These are phyloP conservation scores for Morelia viridis DNA, from an alignment of 2,797 vertebrate species.

Conservation along the genomic window DNA sequence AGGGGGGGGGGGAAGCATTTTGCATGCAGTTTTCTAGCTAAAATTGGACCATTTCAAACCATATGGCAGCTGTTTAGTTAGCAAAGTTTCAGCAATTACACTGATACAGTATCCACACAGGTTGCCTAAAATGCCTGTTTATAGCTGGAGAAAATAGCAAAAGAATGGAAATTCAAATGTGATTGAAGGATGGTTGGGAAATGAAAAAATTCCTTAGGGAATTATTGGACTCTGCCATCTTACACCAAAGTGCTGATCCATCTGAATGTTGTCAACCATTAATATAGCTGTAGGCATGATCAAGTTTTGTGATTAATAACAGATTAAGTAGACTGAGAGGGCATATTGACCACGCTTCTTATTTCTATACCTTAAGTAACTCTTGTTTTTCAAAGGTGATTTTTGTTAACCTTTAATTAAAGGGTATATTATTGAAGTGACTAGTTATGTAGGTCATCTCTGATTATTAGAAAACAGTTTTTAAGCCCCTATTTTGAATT, in stretches of 20 bases:
- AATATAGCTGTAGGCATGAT: slow-evolving; percentile 22
- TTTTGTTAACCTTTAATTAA: slow-evolving; percentile 41
- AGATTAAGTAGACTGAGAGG: not conserved
- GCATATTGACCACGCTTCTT: not conserved
- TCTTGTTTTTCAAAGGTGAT: slow-evolving; percentile 13
- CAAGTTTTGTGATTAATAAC: slow-evolving; percentile 19
- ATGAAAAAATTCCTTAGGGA: slow-evolving; percentile 41
- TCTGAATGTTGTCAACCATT: slow-evolving; percentile 44
- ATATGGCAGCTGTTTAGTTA: slow-evolving; percentile 67
- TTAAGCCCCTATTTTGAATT: not conserved
- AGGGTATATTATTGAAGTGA: not conserved
- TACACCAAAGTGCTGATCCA: slow-evolving; percentile 57
- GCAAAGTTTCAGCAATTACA: slow-evolving; percentile 61
- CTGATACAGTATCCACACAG: slow-evolving; percentile 53
- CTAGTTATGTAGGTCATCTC: not conserved
- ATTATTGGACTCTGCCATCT: slow-evolving; percentile 47
- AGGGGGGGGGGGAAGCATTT: slow-evolving; percentile 45
- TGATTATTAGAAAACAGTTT: slow-evolving; percentile 12
- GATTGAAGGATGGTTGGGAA: slow-evolving; percentile 41
- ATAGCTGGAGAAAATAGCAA: slow-evolving; percentile 55
- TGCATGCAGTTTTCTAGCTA: slow-evolving; percentile 72
- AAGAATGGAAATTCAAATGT: slow-evolving; percentile 59
- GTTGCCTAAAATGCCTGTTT: slow-evolving; percentile 53
- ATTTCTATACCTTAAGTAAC: slow-evolving; percentile 27
- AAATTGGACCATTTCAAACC: slow-evolving; percentile 66